A percentile compares a stretch with the other conserved stretches of the same genome.
These are phyloP conservation scores for Neolamprologus ventralis DNA, from an alignment of 2,113 vertebrate genomes.

Conservation along the genomic window DNA sequence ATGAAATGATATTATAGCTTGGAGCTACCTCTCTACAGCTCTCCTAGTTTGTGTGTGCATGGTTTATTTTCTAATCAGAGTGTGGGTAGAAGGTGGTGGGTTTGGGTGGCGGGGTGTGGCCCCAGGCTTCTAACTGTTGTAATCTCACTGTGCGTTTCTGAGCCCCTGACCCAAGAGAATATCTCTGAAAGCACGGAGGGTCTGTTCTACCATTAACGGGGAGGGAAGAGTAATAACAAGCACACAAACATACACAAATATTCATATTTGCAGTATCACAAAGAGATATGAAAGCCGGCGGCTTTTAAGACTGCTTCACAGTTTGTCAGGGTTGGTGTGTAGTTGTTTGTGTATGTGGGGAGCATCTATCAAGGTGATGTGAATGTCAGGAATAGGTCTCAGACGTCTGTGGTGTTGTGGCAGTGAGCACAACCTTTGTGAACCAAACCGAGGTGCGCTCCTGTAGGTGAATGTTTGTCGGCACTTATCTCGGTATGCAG, in stretches of 20 bases:
- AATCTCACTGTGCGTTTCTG: conserved; percentile 44
- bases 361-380: conserved; percentile 13
- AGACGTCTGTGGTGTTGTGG: conserved; percentile 9
- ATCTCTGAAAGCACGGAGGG: conserved; percentile 14
- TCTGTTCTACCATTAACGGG: conserved; percentile 9
- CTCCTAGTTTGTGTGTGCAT: conserved; percentile 22
- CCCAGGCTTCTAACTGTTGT: conserved; percentile 32
- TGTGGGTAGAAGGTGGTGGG: conserved; percentile 32
- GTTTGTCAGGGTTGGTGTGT: neutral
- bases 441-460: neutral
- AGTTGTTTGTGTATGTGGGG: neutral
- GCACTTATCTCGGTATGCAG: conserved; percentile 58
- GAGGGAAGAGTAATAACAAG: conserved; percentile 17
- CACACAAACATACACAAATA: conserved; percentile 14
- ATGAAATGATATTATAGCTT: conserved; percentile 65
- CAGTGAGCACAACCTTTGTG: conserved; percentile 8
- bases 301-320: neutral
- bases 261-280: conserved; percentile 18
- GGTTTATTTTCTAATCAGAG: conserved; percentile 63
- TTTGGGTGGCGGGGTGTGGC: conserved; percentile 26
- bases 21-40: conserved; percentile 49
- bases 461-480: conserved; percentile 49
- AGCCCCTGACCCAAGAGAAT: conserved; percentile 45
- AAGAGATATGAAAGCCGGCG: conserved; percentile 7
- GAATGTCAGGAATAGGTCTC: conserved; percentile 10